Evolutionary conservation across 1,140 invertebrate genomes (phyloP).

Genomic region (Orchestia grillus): DNA sequence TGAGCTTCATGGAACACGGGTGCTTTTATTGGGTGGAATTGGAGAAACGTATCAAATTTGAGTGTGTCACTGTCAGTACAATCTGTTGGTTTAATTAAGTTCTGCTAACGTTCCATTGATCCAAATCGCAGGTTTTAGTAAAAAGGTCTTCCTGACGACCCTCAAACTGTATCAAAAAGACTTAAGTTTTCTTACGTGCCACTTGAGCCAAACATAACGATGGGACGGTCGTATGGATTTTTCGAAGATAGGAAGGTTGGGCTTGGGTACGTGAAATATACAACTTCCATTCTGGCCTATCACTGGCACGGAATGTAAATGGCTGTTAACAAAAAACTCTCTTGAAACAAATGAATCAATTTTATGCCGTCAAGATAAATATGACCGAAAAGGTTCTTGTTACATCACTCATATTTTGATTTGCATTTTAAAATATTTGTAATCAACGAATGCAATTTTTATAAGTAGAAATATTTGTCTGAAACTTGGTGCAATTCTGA

Average conservation of each 20-base stretch:
- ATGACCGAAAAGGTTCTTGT: neutral
- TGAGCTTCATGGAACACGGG: neutral
- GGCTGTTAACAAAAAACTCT: neutral
- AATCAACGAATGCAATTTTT: neutral
- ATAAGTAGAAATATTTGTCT: neutral
- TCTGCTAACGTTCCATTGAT: too few relatives aligned
- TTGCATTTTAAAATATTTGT: neutral
- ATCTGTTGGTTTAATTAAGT: too few relatives aligned
- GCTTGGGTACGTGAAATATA: neutral
- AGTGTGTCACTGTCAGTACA: neutral
- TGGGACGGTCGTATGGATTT: neutral
- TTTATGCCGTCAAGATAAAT: neutral
- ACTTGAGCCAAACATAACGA: neutral
- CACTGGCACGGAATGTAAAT: neutral
- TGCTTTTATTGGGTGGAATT: too few relatives aligned
- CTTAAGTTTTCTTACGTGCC: neutral
- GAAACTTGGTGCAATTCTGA: neutral
- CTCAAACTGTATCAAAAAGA: neutral
- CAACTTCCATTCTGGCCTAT: neutral
- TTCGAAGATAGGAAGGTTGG: neutral
- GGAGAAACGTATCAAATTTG: neutral
- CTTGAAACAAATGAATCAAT: neutral
- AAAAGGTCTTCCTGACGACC: too few relatives aligned
- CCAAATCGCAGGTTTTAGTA: too few relatives aligned
- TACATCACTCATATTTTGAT: neutral